Evolutionary conservation across 1,140 invertebrate genomes (phyloP), one percentile per base, ranked within the genome.

Genomic region (Scaptomyza montana): DNA sequence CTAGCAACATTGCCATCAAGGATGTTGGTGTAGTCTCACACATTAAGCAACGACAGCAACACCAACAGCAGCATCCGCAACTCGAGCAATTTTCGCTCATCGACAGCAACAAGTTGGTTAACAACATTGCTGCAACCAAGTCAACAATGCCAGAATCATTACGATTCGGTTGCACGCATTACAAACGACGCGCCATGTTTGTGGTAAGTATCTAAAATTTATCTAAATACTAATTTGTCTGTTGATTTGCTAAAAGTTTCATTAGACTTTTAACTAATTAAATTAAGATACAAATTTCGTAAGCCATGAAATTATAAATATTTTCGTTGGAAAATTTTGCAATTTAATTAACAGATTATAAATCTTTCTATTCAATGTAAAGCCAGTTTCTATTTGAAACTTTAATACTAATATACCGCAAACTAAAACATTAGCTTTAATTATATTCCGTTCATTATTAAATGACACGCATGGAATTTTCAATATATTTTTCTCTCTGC

Each of bases 151-250:
- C 81, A 55, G 82, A 87, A 51, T 77, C 76, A 53, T 69, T 87
- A 63, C 89, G 89, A 36, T 91, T 89, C 19, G 96, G 96, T 45
- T 96, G 96, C 92, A 94, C 94, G 56, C 96, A 96, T 92, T 96
- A 96, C 75, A 96, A 96, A 86, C 94, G 96, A 81, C 94, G 95
- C 85, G 96, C 95, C 4, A 96, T 96, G 93, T 96, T 96, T 93
- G 96, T 96, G 92, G 96, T 96, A 93, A 94, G 94, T 93, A 28
- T 1, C 36, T 41, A 0, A 43, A 8, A 7, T 10, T 46, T 16
- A 2, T 3, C 3, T 25, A 25, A 25, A 25, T 25, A 25, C 21
- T 25, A 1, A 2, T 25, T 25, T 25, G 21, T 25, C 21, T 25
- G 21, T 25, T 3, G 21, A 30, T 30, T 30, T 16, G 7, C 13